Evolutionary conservation across 2,113 vertebrate species (phyloP).

Genomic region (Podarcis raffonei): DNA sequence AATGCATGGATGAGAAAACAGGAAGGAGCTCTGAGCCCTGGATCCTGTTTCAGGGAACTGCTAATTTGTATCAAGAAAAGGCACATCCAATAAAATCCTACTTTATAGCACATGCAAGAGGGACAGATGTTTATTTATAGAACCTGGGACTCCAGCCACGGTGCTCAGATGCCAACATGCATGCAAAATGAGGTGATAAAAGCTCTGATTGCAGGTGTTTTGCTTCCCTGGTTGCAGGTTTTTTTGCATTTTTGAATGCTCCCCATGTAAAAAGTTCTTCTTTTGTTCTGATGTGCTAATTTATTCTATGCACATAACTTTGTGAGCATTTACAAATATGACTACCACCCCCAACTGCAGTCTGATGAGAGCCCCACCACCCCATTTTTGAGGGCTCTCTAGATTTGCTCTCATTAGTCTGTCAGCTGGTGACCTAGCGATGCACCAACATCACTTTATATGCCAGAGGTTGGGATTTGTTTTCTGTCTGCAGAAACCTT

Average conservation of each 20-base stretch:
- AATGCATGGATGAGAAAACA: conserved; percentile 62
- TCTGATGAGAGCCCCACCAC: not conserved
- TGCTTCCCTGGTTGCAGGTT: not conserved
- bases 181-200: not conserved
- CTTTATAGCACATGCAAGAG: conserved; percentile 64
- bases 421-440: not conserved
- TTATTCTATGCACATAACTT: not conserved
- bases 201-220: not conserved
- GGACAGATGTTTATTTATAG: conserved; percentile 27
- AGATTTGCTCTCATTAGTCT: not conserved
- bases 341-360: not conserved
- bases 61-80: conserved; percentile 69
- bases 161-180: not conserved
- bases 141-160: not conserved
- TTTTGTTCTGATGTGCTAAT: not conserved
- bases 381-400: not conserved
- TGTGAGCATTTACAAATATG: not conserved
- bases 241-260: not conserved
- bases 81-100: conserved; percentile 64
- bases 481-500: too few species aligned
- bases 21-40: conserved; percentile 59
- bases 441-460: not conserved
- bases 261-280: not conserved
- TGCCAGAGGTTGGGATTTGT: too few species aligned
- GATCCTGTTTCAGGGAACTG: conserved; percentile 61